Base-by-base conservation (phyloP, 2,113 vertebrate species). In the Anseranas semipalmata region DNA sequence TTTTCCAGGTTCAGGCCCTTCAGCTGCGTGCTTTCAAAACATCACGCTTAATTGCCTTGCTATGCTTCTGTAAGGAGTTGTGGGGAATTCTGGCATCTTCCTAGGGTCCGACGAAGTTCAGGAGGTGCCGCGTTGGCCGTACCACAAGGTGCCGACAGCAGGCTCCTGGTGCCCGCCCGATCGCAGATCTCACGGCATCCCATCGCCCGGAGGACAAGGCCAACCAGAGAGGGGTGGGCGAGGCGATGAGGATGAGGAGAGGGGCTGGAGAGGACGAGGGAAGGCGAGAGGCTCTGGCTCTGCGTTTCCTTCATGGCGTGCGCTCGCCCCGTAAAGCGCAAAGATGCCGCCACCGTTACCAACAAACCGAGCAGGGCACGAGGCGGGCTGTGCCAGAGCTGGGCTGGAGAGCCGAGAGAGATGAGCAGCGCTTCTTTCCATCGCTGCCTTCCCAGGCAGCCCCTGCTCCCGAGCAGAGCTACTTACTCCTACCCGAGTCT, bases 401-500 rank as follows among this genome's bases (percentile, higher is more conserved):
- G 48, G 75, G n/a, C 66, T 86, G 75, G 43, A 70, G 85, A 87
- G 72, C 30, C 2, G 2, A 6, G 30, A 79, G 20, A 62, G 75
- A 48, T 28, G 62, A 39, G 37, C 75, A 74, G 71, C 4, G 24
- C 65, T 19, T n/a, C 81, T 62, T 50, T 21, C 1, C 4, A 24
- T 11, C 30, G 12, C 85, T 60, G 20, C 78, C 84, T 55, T 12
- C 76, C 80, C 87, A 72, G 24, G 8, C 75, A 37, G 60, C 5
- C 65, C 50, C 78, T 65, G 88, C 76, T 59, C 13, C 93, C 25
- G 53, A 48, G 5, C 3, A 93, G 50, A 95, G 50, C 67, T 21
- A 81, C 79, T 93, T 52, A 37, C 76, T 94, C 56, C 91, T 87
- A 78, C 32, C 68, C 1, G 68, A 94, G 85, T 52, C 73, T 89